Percentiles rank a stretch among this genome's conserved stretches.
phyloP scores from a whole-genome alignment of 2,113 vertebrate genomes.

The Galbula dea region DNA sequence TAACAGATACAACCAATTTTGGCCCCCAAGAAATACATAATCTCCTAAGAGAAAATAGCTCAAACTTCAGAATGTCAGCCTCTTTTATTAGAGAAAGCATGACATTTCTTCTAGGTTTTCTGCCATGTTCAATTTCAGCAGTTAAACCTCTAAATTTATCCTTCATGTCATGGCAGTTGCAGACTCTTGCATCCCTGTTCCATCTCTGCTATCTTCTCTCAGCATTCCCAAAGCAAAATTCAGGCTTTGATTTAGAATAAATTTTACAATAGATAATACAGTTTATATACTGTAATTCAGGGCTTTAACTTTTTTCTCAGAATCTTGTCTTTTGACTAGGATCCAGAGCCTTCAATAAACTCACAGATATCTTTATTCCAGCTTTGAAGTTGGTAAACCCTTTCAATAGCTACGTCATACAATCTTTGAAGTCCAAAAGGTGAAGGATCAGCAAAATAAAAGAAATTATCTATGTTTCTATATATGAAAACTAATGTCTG shows the following conservation, averaged over 20 bases:
- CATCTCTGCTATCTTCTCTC: not conserved
- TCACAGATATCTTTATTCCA: not conserved
- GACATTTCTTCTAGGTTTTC: not conserved
- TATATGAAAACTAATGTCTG: not conserved
- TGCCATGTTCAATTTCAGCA: not conserved
- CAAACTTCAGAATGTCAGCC: not conserved
- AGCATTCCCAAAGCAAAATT: not conserved
- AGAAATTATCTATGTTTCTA: not conserved
- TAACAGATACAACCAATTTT: not conserved
- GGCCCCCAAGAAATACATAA: not conserved
- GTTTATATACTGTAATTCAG: not conserved
- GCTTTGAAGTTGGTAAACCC: not conserved
- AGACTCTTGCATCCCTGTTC: not conserved
- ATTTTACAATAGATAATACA: not conserved
- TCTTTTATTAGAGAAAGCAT: not conserved
- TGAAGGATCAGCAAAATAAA: not conserved
- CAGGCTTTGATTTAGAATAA: not conserved
- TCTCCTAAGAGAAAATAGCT: not conserved
- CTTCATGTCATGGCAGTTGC: not conserved
- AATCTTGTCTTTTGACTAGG: not conserved
- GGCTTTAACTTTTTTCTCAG: not conserved
- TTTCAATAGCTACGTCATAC: not conserved
- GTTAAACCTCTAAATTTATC: not conserved
- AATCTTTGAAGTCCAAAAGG: not conserved
- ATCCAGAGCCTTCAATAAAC: not conserved